These are phyloP conservation scores for Lysiphlebus fabarum DNA, from an alignment of 1,140 invertebrate species.

Conservation along the genomic window DNA sequence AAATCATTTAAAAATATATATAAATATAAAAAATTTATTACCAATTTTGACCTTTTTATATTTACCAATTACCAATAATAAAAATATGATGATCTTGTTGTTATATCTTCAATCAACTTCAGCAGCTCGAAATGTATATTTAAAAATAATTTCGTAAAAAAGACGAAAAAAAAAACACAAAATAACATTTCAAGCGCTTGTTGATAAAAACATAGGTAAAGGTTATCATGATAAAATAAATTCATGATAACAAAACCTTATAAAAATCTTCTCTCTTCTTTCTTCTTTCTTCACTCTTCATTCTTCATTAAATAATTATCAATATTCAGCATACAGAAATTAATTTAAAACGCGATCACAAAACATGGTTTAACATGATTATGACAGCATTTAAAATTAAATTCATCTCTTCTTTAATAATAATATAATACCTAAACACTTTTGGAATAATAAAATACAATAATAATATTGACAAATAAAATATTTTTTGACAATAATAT, in stretches of 20 bases:
- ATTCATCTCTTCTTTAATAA: constrained; percentile 26
- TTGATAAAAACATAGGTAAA: too few relatives aligned
- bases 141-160: too few relatives aligned
- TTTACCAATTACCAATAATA: constrained; percentile 8
- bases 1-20: constrained; percentile 14
- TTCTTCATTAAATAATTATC: neutral
- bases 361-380: too few relatives aligned
- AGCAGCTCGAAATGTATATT: too few relatives aligned
- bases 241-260: neutral
- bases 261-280: constrained; percentile 20
- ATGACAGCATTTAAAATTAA: neutral
- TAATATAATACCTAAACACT: constrained; percentile 51
- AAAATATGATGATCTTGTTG: too few relatives aligned
- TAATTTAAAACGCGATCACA: too few relatives aligned
- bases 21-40: neutral
- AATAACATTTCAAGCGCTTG: too few relatives aligned
- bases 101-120: too few relatives aligned
- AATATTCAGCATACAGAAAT: neutral
- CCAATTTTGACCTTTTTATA: neutral
- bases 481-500: too few relatives aligned
- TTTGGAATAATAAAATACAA: constrained; percentile 34
- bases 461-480: constrained; percentile 24
- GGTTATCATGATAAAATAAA: too few relatives aligned
- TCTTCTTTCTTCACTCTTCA: constrained; percentile 19
- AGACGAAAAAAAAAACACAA: too few relatives aligned